Conservation (phyloP, 2,113 vertebrate species). For the Acrocephalus kingi region DNA sequence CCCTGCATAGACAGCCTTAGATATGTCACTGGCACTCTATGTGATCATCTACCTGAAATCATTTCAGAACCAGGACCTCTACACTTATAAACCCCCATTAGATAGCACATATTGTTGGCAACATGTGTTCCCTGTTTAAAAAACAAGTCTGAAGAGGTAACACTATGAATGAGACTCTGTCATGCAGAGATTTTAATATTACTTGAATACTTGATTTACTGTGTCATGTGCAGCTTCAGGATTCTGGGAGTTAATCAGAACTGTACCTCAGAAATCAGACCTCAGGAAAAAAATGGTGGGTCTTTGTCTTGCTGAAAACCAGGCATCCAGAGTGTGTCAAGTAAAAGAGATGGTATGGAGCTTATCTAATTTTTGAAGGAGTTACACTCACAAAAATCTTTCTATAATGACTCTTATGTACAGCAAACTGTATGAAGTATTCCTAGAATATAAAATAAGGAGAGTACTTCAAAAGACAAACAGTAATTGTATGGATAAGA, state of each 20-base stretch:
- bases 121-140: neutral
- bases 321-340: neutral
- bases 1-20: neutral
- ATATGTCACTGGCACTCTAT: neutral
- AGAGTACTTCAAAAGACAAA: neutral
- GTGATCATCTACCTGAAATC: neutral
- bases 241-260: neutral
- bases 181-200: neutral
- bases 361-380: neutral
- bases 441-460: neutral
- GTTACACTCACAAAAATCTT: neutral
- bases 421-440: neutral
- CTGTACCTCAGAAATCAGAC: neutral
- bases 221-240: neutral
- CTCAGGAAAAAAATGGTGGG: neutral
- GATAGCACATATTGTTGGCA: neutral
- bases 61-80: neutral
- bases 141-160: neutral
- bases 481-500: neutral
- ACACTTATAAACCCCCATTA: rapidly evolving
- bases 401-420: neutral
- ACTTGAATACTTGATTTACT: neutral
- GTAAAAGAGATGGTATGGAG: neutral
- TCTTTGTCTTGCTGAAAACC: neutral
- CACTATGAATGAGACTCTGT: neutral